phyloP scores from a whole-genome alignment of 2,113 vertebrate genomes.

The Cephalopterus ornatus region DNA sequence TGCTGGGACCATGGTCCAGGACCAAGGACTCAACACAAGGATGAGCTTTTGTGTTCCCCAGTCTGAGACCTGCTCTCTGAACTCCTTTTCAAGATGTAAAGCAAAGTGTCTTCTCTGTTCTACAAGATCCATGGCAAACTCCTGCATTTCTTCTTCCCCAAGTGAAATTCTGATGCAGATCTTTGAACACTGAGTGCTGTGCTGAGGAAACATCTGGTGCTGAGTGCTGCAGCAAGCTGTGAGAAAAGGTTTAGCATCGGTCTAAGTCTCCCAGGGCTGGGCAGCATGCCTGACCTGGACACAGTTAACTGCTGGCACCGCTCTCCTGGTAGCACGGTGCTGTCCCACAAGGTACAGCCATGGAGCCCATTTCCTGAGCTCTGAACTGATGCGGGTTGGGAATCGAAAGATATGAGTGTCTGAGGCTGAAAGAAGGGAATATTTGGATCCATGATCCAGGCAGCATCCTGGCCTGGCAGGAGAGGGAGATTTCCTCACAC shows the following conservation, averaged over 20 bases:
- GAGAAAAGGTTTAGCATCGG: background rate
- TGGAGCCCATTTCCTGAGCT: background rate
- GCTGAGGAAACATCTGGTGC: conserved; percentile 7
- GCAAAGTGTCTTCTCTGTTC: background rate
- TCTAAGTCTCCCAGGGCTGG: background rate
- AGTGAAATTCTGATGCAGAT: background rate
- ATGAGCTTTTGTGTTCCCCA: background rate
- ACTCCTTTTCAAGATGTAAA: background rate
- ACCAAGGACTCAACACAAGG: background rate
- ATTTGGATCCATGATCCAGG: background rate
- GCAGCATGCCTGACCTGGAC: background rate
- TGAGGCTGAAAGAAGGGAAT: background rate
- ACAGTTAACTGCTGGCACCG: background rate
- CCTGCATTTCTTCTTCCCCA: background rate
- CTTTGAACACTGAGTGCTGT: background rate
- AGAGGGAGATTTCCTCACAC: conserved; percentile 42
- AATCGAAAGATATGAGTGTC: background rate
- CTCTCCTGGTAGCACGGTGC: background rate
- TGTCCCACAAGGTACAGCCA: background rate
- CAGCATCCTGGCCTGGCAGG: conserved; percentile 54
- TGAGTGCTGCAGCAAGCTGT: background rate
- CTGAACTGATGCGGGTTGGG: background rate
- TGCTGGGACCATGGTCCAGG: background rate
- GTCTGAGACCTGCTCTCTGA: background rate
- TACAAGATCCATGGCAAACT: background rate